Percentiles rank a stretch among this genome's conserved stretches.
phyloP scores from a whole-genome alignment of 2,797 vertebrate genomes.

The Scyliorhinus canicula region DNA sequence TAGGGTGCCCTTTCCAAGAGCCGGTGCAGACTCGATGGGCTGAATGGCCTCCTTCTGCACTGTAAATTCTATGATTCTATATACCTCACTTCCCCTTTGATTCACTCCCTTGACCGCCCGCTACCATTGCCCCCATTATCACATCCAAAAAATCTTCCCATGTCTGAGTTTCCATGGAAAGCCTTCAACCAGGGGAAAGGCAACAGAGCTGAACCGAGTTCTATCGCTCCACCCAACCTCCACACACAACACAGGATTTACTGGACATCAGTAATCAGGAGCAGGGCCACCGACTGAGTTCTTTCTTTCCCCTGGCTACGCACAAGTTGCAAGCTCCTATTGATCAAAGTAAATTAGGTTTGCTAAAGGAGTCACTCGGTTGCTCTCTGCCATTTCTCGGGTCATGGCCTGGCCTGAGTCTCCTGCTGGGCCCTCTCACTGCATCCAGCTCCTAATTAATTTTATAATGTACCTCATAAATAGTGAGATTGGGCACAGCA shows the following conservation, averaged over 20 bases:
- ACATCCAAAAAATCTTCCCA: neutral
- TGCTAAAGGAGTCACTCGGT: neutral
- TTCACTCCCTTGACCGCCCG: too few relatives aligned
- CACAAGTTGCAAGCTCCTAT: neutral
- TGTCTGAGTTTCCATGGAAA: neutral
- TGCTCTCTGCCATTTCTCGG: neutral
- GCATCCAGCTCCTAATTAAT: neutral
- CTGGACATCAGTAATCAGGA: neutral
- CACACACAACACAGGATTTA: neutral
- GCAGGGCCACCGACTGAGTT: neutral
- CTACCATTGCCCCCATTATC: too few relatives aligned
- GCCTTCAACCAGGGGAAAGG: neutral
- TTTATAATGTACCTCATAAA: neutral
- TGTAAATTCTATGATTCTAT: too few relatives aligned
- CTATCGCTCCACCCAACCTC: neutral
- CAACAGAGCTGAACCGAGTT: neutral
- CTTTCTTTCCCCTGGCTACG: neutral
- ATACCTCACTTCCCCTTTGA: neutral
- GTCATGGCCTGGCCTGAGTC: neutral
- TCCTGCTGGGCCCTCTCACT: neutral
- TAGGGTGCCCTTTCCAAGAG: too few relatives aligned
- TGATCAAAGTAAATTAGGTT: neutral
- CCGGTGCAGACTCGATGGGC: too few relatives aligned
- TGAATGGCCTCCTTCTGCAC: too few relatives aligned
- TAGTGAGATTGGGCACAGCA: neutral